Conservation (phyloP, 2,113 vertebrate species). For the Microcebus murinus region DNA sequence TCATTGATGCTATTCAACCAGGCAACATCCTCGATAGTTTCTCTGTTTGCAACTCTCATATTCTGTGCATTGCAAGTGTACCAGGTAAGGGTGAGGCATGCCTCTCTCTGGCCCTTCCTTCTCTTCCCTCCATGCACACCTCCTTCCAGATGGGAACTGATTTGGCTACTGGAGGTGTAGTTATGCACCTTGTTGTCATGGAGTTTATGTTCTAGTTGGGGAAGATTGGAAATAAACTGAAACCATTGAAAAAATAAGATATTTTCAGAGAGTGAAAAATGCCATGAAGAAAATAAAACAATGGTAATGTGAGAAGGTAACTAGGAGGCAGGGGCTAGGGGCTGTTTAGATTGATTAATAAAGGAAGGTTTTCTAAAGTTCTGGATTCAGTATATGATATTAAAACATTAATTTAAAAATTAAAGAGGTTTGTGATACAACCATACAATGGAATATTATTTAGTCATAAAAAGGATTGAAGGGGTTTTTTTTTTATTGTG, state of each 20-base stretch:
- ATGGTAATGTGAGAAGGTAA: not conserved
- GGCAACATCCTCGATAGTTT: slow-evolving; percentile 97
- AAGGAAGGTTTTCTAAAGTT: not conserved
- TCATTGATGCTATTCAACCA: slow-evolving; percentile 96
- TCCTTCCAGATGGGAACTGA: not conserved
- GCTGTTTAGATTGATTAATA: not conserved
- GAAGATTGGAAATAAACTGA: not conserved
- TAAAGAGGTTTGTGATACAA: not conserved
- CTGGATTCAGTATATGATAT: not conserved
- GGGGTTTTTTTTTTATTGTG: not conserved
- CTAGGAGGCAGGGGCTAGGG: not conserved
- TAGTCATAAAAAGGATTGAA: not conserved
- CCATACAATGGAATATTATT: not conserved
- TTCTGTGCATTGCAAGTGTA: slow-evolving; percentile 96
- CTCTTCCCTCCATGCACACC: accelerated
- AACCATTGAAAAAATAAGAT: not conserved
- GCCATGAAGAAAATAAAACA: slow-evolving; percentile 28
- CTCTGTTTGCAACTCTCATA: slow-evolving; percentile 95
- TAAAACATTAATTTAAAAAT: slow-evolving; percentile 26
- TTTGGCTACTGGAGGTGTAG: not conserved
- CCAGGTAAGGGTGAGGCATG: slow-evolving; percentile 88
- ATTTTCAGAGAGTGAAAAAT: slow-evolving; percentile 18
- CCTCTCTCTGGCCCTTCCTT: not conserved
- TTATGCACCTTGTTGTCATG: not conserved
- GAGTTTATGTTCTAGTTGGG: not conserved